Evolutionary conservation across 2,113 vertebrate species (phyloP).

Genomic region (Saimiri boliviensis): DNA sequence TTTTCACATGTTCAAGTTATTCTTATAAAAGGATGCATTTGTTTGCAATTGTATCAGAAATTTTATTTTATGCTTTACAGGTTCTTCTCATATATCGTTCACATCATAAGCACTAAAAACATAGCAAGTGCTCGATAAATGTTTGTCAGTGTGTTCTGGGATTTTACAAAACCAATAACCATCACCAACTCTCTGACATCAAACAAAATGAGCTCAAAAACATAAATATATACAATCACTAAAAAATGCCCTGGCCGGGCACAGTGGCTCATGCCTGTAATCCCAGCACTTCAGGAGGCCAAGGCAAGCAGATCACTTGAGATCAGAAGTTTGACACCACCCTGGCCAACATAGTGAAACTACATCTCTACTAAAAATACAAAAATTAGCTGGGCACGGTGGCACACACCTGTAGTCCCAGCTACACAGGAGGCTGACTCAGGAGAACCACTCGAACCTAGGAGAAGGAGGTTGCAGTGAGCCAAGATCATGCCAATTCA

Average conservation of each 20-base stretch:
- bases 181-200: not conserved
- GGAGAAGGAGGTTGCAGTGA: too few species aligned
- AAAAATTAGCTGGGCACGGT: not conserved
- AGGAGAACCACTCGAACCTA: too few species aligned
- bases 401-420: not conserved
- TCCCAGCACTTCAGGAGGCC: too few species aligned
- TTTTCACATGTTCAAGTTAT: not conserved
- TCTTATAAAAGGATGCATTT: not conserved
- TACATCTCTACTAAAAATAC: not conserved
- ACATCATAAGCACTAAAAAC: not conserved
- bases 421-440: too few species aligned
- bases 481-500: too few species aligned
- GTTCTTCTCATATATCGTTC: not conserved
- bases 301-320: not conserved
- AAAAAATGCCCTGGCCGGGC: not conserved
- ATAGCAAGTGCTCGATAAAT: constrained; percentile 3
- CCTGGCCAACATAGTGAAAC: not conserved
- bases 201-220: not conserved
- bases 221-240: not conserved
- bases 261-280: too few species aligned
- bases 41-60: not conserved
- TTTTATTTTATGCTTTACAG: not conserved
- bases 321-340: not conserved
- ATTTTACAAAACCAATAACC: not conserved
- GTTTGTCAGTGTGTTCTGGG: not conserved